Evolutionary conservation across 2,797 vertebrate genomes (phyloP).

Genomic region (Enteromius unitaeniatus): DNA sequence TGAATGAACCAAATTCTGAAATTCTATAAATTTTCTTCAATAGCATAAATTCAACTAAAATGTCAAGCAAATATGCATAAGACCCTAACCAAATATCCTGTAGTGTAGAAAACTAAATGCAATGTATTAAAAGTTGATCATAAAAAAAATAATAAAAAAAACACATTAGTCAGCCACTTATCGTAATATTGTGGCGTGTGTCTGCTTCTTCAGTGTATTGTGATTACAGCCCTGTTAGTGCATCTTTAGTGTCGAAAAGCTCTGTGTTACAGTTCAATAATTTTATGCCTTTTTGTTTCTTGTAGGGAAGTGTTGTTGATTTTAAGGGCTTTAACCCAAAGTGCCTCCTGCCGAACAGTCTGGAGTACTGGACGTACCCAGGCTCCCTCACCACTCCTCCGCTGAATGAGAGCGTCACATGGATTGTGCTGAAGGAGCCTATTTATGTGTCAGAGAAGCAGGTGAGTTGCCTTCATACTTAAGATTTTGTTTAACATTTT

Average conservation of each 20-base stretch:
- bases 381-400: slow-evolving; percentile 96
- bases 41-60: too few relatives aligned
- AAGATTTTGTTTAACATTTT: neutral
- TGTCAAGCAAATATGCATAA: too few relatives aligned
- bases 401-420: slow-evolving; percentile 90
- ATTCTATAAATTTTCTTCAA: neutral
- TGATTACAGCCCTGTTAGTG: neutral
- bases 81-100: neutral
- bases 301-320: slow-evolving; percentile 85
- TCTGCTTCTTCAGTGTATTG: neutral
- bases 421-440: slow-evolving; percentile 91
- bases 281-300: neutral
- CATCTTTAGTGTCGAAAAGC: neutral
- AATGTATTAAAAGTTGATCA: neutral
- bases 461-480: slow-evolving; percentile 73
- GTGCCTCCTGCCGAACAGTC: slow-evolving; percentile 88
- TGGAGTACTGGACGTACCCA: slow-evolving; percentile 93
- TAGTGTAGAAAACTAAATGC: neutral
- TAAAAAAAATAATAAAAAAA: neutral
- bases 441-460: slow-evolving; percentile 91
- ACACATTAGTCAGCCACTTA: neutral
- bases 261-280: neutral
- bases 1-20: neutral
- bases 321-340: slow-evolving; percentile 93
- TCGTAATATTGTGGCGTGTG: neutral